phyloP scores from a whole-genome alignment of 1,140 invertebrate genomes.

The Magallana angulata region DNA sequence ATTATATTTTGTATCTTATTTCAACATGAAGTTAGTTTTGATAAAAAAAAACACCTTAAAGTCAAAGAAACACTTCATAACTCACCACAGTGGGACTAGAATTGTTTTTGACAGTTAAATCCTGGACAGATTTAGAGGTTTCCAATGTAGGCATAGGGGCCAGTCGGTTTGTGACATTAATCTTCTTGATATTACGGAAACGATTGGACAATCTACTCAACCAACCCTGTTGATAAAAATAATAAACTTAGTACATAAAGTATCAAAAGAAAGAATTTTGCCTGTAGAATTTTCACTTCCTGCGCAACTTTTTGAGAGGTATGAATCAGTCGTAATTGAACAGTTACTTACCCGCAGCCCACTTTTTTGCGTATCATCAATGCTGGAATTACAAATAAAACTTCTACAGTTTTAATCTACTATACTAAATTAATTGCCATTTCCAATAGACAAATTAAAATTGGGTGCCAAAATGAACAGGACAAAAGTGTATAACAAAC shows the following conservation, averaged over 20 bases:
- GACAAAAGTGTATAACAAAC: too few relatives aligned
- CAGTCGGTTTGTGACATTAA: conserved; percentile 70
- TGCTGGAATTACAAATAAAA: conserved; percentile 56
- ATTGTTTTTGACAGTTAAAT: conserved; percentile 62
- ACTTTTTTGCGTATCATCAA: conserved; percentile 74
- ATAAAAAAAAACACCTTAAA: background rate
- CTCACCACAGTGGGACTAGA: conserved; percentile 66
- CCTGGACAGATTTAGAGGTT: conserved; percentile 67
- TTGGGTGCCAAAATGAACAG: too few relatives aligned
- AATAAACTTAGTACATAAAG: background rate
- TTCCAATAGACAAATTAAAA: background rate
- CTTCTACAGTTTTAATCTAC: background rate
- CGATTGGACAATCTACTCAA: conserved; percentile 78
- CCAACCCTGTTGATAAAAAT: conserved; percentile 70
- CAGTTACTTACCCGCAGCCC: conserved; percentile 71
- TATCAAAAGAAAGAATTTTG: background rate
- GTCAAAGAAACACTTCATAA: background rate
- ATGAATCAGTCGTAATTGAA: background rate
- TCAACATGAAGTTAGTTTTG: background rate
- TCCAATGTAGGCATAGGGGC: conserved; percentile 64
- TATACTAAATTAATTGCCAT: background rate
- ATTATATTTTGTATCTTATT: background rate
- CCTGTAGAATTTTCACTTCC: too few relatives aligned
- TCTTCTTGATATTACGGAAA: conserved; percentile 77
- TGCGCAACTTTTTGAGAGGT: background rate